Conservation (phyloP, 2,797 vertebrate genomes). For the Manis pentadactyla region DNA sequence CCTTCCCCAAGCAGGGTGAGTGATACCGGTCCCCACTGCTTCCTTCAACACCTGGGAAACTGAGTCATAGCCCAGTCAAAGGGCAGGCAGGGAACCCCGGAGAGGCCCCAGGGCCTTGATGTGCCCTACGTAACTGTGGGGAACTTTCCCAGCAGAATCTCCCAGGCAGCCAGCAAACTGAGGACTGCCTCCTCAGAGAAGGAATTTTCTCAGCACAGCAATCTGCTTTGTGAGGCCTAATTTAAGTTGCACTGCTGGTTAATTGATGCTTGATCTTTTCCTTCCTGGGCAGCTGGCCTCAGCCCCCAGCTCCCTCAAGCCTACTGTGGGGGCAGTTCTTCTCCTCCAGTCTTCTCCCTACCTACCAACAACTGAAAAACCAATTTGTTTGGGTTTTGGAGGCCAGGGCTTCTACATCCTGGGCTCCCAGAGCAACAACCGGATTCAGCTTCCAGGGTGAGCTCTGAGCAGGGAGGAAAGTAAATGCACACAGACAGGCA, state of each 20-base stretch:
- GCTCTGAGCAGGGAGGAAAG: background rate
- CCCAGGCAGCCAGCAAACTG: slow-evolving; percentile 17
- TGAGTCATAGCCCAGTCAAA: background rate
- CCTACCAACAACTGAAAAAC: background rate
- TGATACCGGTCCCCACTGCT: background rate
- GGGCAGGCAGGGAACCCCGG: too few relatives aligned
- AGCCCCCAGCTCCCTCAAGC: background rate
- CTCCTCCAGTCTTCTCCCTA: background rate
- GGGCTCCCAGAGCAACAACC: background rate
- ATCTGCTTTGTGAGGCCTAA: slow-evolving; percentile 77
- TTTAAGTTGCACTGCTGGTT: slow-evolving; percentile 63
- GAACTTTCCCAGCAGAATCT: background rate
- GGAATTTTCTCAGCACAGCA: slow-evolving; percentile 70
- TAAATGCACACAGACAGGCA: background rate
- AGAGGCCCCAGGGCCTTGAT: background rate
- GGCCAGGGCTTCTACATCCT: background rate
- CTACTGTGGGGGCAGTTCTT: background rate
- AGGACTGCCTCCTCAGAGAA: slow-evolving; percentile 56
- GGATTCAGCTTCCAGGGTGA: background rate
- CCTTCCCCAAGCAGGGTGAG: too few relatives aligned
- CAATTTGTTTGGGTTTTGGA: background rate
- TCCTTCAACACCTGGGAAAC: background rate
- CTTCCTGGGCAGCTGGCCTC: slow-evolving; percentile 61
- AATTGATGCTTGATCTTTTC: slow-evolving; percentile 71
- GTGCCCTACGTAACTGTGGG: background rate